Evolutionary conservation across 1,140 invertebrate species (phyloP), one percentile per base, ranked within the genome.

Genomic region (Ericerus pela): DNA sequence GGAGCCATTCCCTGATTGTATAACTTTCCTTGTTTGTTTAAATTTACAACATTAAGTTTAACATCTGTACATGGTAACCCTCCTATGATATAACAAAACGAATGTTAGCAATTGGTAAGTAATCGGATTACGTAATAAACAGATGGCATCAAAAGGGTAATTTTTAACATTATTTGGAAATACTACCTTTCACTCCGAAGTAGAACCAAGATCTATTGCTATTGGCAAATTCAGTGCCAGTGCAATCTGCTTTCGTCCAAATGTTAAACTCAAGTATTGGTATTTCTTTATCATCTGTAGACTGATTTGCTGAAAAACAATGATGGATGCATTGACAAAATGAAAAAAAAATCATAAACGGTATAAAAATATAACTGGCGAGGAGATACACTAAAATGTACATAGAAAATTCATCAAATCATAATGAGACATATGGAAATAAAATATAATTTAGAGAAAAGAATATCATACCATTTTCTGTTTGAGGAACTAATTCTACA

Each of bases 201-300:
- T 90, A 84, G 72, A 95, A 95, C 91, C 91, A 95, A 1, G 89
- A 90, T 59, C 88, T 76, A 66, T 92, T 92, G 20, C 80, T 81
- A 74, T 92, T 94, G 70, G 92, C 85, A 77, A 79, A 92, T 64
- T 84, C 80, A 11, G 88, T 91, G 27, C 85, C 88, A 58, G 76
- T 78, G 73, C 88, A 91, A 68, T 94, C 91, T 2, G 86, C 86
- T 60, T 79, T 80, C 1, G 89, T 93, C 89, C 89, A 94, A 20
- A 93, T 67, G 70, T 92, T 88, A 66, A 89, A 90, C 69, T 92
- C 88, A 73, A 80, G 80, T 24, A 47, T 18, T 4, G 41, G 41
- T 14, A 24, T 47, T 24, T 14, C 41, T n/a, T n/a, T n/a, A 64
- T 88, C 81, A 24, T 75, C 73, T 38, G 66, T 64, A 36, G 76